Conservation (phyloP, 2,888 invertebrate species). For the Eustalomyia histrio region DNA sequence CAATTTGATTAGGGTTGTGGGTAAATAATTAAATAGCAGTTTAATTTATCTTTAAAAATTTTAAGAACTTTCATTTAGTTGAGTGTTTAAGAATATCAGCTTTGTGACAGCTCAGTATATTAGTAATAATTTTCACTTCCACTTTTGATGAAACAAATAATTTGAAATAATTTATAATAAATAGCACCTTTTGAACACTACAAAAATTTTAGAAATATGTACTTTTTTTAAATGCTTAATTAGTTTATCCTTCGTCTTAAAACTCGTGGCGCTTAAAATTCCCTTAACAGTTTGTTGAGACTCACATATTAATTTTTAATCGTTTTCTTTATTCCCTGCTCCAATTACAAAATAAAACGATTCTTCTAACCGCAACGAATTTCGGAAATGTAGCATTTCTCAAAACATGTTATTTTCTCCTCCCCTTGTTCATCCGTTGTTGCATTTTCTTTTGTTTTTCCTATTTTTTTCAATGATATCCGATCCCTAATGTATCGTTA, state of each 20-base stretch:
- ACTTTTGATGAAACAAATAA: background rate
- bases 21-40: background rate
- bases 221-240: background rate
- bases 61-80: too few species aligned
- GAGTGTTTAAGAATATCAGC: too few species aligned
- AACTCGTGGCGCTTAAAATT: conserved; percentile 1
- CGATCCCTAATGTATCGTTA: conserved; percentile 62
- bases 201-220: background rate
- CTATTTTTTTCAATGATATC: conserved; percentile 24
- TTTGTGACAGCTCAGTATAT: too few species aligned
- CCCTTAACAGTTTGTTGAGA: conserved; percentile 17
- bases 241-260: background rate
- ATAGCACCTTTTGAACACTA: background rate
- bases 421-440: conserved; percentile 12
- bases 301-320: conserved; percentile 41
- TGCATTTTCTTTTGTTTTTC: conserved; percentile 5
- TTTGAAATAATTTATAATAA: background rate
- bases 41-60: too few species aligned
- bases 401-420: conserved; percentile 53
- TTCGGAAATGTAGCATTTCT: conserved; percentile 61
- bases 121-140: too few species aligned
- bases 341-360: conserved; percentile 47
- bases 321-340: conserved; percentile 45
- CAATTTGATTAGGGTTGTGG: conserved; percentile 11
- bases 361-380: conserved; percentile 62